phyloP scores from a whole-genome alignment of 2,797 vertebrate genomes.

The Spinibarbus caldwelli region DNA sequence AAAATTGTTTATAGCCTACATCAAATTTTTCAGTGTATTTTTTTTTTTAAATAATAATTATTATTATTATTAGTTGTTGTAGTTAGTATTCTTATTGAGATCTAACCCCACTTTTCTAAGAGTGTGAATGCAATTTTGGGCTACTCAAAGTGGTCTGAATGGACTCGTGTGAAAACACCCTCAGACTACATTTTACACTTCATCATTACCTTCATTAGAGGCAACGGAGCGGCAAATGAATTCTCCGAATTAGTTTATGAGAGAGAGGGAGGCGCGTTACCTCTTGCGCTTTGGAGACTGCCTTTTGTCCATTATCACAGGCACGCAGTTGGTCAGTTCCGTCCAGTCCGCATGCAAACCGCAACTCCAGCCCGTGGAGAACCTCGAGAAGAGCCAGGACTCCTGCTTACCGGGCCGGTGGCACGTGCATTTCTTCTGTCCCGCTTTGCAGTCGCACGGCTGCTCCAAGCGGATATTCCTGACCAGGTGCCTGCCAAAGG shows the following conservation, averaged over 20 bases:
- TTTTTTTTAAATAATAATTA: neutral
- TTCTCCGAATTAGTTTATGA: slow-evolving; percentile 10
- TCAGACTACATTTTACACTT: slow-evolving; percentile 22
- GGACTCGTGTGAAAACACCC: slow-evolving; percentile 28
- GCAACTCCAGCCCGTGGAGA: slow-evolving; percentile 98
- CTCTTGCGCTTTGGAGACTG: slow-evolving; percentile 86
- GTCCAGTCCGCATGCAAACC: slow-evolving; percentile 98
- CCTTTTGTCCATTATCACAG: slow-evolving; percentile 91
- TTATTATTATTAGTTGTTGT: too few relatives aligned
- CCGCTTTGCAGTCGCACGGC: slow-evolving; percentile 92
- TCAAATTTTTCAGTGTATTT: neutral
- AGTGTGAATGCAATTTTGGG: neutral
- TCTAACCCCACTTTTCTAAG: neutral
- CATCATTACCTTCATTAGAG: slow-evolving; percentile 28
- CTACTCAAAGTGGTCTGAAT: neutral
- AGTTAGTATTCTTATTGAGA: neutral
- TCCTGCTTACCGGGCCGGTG: slow-evolving; percentile 93
- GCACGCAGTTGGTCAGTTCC: slow-evolving; percentile 96
- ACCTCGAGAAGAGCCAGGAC: slow-evolving; percentile 97
- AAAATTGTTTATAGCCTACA: neutral
- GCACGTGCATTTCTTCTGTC: slow-evolving; percentile 97
- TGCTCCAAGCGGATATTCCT: slow-evolving; percentile 96
- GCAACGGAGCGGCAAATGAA: slow-evolving; percentile 32
- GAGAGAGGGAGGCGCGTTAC: slow-evolving; percentile 63
- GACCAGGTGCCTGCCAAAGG: slow-evolving; percentile 94